These are phyloP conservation scores for Phataginus tetradactyla DNA, from an alignment of 2,797 vertebrate species.

Conservation along the genomic window DNA sequence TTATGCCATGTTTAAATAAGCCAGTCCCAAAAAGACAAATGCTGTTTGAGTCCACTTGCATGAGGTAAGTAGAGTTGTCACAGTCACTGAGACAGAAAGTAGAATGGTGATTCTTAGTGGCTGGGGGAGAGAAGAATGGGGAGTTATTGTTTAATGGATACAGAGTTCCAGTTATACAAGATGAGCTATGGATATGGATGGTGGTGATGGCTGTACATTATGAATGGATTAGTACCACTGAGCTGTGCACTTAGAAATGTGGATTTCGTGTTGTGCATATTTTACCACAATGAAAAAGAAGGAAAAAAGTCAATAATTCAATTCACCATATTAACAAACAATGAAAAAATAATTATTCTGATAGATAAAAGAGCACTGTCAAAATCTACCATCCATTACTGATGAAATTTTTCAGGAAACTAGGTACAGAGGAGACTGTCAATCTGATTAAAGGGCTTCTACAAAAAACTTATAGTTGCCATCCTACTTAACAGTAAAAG, in stretches of 20 bases:
- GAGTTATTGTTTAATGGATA: not conserved
- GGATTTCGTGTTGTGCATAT: not conserved
- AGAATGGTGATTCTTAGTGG: not conserved
- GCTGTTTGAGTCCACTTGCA: not conserved
- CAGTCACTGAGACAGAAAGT: not conserved
- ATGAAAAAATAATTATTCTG: not conserved
- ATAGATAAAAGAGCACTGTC: not conserved
- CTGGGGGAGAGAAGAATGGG: not conserved
- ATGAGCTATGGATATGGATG: not conserved
- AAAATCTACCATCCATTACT: not conserved
- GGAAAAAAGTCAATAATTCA: not conserved
- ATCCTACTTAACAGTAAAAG: not conserved
- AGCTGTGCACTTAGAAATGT: not conserved
- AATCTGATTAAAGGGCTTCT: not conserved
- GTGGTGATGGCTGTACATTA: not conserved
- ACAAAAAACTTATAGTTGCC: not conserved
- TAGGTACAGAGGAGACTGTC: not conserved
- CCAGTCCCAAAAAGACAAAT: not conserved
- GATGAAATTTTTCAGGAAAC: not conserved
- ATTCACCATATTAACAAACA: not conserved
- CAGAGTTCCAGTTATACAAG: not conserved
- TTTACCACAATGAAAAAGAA: not conserved
- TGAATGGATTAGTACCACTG: not conserved
- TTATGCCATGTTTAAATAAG: not conserved
- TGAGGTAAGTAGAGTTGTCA: not conserved